Evolutionary conservation across 2,113 vertebrate genomes (phyloP).

Genomic region (Alosa alosa): DNA sequence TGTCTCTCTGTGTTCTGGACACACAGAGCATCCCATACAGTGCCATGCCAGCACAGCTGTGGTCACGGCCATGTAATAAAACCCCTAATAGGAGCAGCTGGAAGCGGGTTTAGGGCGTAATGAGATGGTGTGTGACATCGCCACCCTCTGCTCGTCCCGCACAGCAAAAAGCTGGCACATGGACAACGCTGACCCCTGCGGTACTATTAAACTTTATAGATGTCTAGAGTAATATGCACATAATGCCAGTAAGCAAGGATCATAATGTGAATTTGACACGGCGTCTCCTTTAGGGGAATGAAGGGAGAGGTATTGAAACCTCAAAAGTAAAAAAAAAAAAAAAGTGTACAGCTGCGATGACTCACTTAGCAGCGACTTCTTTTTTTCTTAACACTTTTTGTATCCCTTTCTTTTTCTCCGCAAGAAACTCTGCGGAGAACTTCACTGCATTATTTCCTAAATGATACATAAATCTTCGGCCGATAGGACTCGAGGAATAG

Average conservation of each 20-base stretch:
- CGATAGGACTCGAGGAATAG: neutral
- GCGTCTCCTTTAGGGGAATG: neutral
- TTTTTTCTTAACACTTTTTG: neutral
- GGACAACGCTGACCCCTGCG: conserved; percentile 55
- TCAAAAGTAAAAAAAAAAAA: neutral
- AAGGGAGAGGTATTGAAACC: neutral
- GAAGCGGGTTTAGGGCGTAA: conserved; percentile 71
- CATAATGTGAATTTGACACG: conserved; percentile 64
- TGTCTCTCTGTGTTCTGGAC: conserved; percentile 67
- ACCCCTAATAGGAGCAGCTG: conserved; percentile 75
- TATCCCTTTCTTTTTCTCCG: neutral
- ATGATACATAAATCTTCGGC: neutral
- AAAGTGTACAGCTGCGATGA: neutral
- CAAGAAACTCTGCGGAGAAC: neutral
- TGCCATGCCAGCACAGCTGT: conserved; percentile 72
- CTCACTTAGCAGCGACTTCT: neutral
- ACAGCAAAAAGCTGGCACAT: conserved; percentile 67
- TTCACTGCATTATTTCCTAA: conserved; percentile 8
- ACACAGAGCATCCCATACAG: conserved; percentile 65
- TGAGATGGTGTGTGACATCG: conserved; percentile 78
- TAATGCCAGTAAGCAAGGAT: conserved; percentile 67
- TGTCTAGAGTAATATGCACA: conserved; percentile 71
- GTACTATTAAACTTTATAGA: conserved; percentile 74
- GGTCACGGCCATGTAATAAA: conserved; percentile 73
- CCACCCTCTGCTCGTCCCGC: conserved; percentile 65